phyloP scores from a whole-genome alignment of 2,113 vertebrate genomes.

The Patagioenas fasciata region DNA sequence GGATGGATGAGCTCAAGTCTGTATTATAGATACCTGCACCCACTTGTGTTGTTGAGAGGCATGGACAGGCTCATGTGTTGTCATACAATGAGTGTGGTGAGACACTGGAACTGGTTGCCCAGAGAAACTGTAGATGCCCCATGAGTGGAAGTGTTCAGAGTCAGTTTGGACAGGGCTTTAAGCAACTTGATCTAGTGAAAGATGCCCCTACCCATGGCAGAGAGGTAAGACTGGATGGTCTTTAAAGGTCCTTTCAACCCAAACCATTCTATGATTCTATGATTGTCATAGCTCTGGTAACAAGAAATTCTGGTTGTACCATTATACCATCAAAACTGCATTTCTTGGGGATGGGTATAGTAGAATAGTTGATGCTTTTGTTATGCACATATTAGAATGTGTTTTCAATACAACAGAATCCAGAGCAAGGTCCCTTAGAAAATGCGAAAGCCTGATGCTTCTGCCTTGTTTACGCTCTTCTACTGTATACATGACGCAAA shows the following conservation, averaged over 20 bases:
- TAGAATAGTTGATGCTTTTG: neutral
- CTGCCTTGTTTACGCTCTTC: neutral
- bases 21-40: neutral
- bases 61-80: neutral
- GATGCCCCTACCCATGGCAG: no score
- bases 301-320: neutral
- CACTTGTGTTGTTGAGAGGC: neutral
- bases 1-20: neutral
- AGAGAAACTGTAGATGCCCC: no score
- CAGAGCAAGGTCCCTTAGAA: neutral
- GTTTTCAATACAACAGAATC: neutral
- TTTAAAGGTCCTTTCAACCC: neutral
- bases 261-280: neutral
- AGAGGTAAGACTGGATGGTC: no score
- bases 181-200: no score
- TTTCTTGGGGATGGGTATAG: neutral
- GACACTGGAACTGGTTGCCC: no score
- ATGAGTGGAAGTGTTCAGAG: no score
- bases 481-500: neutral
- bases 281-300: neutral
- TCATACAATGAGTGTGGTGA: neutral
- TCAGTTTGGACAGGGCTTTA: no score
- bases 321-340: neutral
- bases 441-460: neutral
- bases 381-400: neutral